Conservation (phyloP, 1,140 invertebrate genomes). For the Caenorhabditis remanei region DNA sequence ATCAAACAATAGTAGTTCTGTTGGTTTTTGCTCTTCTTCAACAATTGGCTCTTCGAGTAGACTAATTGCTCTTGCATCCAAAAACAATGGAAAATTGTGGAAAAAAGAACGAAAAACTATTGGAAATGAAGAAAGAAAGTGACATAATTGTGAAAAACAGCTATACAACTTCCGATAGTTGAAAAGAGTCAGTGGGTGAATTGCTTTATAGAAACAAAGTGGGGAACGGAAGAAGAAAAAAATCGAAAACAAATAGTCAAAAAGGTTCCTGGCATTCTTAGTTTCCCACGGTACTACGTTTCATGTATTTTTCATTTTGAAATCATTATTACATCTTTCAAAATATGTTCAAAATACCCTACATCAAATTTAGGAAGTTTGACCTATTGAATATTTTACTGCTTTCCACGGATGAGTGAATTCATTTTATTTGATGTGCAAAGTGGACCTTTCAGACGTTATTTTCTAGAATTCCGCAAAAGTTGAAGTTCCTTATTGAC, state of each 20-base stretch:
- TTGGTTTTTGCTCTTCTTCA: constrained; percentile 20
- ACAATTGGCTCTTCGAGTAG: background rate
- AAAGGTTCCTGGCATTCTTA: no score
- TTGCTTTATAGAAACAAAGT: no score
- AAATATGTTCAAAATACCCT: no score
- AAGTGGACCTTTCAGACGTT: background rate
- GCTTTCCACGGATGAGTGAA: background rate
- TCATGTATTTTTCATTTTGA: no score
- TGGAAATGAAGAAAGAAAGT: background rate
- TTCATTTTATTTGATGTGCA: background rate
- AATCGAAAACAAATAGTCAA: no score
- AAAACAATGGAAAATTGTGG: background rate
- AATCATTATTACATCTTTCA: no score
- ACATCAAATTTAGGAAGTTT: background rate
- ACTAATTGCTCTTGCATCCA: constrained; percentile 8
- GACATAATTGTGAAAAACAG: no score
- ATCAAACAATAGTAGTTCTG: background rate
- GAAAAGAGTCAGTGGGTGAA: no score
- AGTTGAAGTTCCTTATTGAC: background rate
- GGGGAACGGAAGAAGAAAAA: no score
- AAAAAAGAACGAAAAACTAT: background rate
- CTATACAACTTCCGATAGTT: no score
- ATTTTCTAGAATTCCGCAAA: background rate
- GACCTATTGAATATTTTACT: background rate
- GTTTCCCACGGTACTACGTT: no score